Evolutionary conservation across 2,797 vertebrate genomes (phyloP), one percentile per base, ranked within the genome.

Genomic region (Acanthornis magna): DNA sequence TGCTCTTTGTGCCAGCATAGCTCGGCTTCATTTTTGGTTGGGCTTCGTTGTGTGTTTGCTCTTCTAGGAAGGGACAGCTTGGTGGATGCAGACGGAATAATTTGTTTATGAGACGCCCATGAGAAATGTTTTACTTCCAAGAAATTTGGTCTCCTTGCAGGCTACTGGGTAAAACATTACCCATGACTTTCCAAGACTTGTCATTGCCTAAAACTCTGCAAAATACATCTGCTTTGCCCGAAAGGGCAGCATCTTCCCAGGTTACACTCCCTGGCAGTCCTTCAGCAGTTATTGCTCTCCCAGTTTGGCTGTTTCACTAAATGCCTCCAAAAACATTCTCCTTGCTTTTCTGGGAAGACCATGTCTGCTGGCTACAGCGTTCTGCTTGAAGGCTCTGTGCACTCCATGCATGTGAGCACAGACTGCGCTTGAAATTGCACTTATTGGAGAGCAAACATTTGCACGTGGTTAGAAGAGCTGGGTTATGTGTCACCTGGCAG

Each of bases 81-180:
- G 0, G 38, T 61, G 30, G 45, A 43, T 25, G 30, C 17, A n/a
- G 70, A 21, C 92, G 90, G 71, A 74, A 76, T 36, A 55, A 88
- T 34, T 77, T 88, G 43, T 76, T 90, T 77, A 68, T 51, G 65
- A 82, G 72, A 68, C 51, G 74, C 10, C 26, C 91, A 77, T 34
- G 63, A 89, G 77, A 95, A 94, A 90, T 22, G 30, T 29, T 91
- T 88, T 23, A 43, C 65, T 94, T 89, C 88, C 93, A 91, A 72
- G 74, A 84, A 88, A 82, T 55, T 5, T 38, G 15, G 63, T 94
- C 57, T 77, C 71, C 42, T 89, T 42, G 80, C 36, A 82, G 22
- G 38, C 82, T 86, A 55, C 70, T 79, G 82, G 43, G 70, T 90
- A 82, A 87, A 93, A 83, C 40, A 82, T 77, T 34, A 91, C 42